phyloP scores from a whole-genome alignment of 2,888 invertebrate species.

The Sarcophaga rosellei region DNA sequence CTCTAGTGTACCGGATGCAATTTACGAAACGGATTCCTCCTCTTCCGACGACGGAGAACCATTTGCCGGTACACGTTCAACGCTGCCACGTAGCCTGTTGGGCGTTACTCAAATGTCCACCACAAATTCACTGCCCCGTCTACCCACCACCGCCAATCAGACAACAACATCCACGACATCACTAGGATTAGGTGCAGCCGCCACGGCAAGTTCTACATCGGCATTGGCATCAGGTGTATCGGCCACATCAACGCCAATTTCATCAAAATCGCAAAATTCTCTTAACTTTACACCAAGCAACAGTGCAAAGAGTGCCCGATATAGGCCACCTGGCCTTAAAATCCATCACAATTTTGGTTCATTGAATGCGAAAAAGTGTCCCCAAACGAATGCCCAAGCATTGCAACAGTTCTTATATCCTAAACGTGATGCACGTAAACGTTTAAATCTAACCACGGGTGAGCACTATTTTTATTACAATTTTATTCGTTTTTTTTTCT shows the following conservation, averaged over 20 bases:
- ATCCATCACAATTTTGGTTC: slow-evolving; percentile 56
- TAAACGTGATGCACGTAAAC: slow-evolving; percentile 83
- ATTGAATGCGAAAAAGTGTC: slow-evolving; percentile 50
- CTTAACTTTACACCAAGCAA: slow-evolving; percentile 77
- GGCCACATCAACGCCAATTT: slow-evolving; percentile 81
- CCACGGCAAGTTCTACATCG: slow-evolving; percentile 65
- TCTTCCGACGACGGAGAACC: slow-evolving; percentile 77
- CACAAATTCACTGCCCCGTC: slow-evolving; percentile 90
- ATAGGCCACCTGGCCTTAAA: slow-evolving; percentile 87
- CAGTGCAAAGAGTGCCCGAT: slow-evolving; percentile 92
- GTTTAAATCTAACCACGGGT: slow-evolving; percentile 83
- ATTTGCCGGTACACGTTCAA: slow-evolving; percentile 83
- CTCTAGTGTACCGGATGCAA: slow-evolving; percentile 83
- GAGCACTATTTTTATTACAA: slow-evolving; percentile 77
- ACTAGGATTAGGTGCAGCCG: slow-evolving; percentile 76
- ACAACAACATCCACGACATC: slow-evolving; percentile 78
- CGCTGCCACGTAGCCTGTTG: slow-evolving; percentile 85
- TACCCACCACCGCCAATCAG: slow-evolving; percentile 81
- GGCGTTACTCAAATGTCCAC: slow-evolving; percentile 82
- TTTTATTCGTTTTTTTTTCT: slow-evolving; percentile 47
- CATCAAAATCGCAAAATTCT: slow-evolving; percentile 86
- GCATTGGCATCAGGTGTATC: slow-evolving; percentile 56
- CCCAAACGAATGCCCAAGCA: slow-evolving; percentile 79
- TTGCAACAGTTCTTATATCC: slow-evolving; percentile 85
- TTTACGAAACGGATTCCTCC: slow-evolving; percentile 76